Percentiles rank a stretch among this genome's conserved stretches.
Conservation (phyloP, 2,797 vertebrate genomes). For the Podargus strigoides region DNA sequence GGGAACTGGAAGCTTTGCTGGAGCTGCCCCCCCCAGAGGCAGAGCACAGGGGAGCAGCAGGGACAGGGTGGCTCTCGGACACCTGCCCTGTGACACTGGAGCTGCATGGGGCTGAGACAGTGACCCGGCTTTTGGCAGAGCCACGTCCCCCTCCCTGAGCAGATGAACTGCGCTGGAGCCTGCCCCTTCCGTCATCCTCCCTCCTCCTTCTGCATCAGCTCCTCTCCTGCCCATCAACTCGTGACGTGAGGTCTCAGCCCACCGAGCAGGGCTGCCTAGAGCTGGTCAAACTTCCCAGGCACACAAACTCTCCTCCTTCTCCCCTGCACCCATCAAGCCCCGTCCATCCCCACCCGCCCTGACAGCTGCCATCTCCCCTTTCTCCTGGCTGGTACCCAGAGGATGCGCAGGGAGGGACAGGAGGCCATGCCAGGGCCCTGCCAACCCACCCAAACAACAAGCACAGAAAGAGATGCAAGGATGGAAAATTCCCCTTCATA, state of each 20-base stretch:
- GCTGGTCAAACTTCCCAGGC: background rate
- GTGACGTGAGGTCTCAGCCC: background rate
- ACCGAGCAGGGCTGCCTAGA: fast-evolving
- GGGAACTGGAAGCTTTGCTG: background rate
- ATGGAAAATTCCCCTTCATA: conserved; percentile 78
- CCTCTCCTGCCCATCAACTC: background rate
- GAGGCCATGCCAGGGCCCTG: fast-evolving
- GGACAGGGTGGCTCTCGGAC: too few relatives aligned
- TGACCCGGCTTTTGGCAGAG: too few relatives aligned
- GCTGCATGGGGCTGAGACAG: too few relatives aligned
- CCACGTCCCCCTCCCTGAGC: too few relatives aligned
- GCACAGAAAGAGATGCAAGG: conserved; percentile 55
- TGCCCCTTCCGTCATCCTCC: too few relatives aligned
- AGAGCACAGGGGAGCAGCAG: too few relatives aligned
- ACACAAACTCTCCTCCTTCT: background rate
- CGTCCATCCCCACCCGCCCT: fast-evolving
- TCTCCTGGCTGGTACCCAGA: fast-evolving
- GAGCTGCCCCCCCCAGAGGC: too few relatives aligned
- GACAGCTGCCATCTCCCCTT: background rate
- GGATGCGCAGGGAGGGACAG: fast-evolving
- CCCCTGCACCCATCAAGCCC: background rate
- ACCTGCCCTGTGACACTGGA: too few relatives aligned
- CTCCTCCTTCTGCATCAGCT: background rate
- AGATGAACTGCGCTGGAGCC: too few relatives aligned
- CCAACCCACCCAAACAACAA: background rate